Conservation (phyloP, 2,888 invertebrate genomes). For the Scaeva pyrastri region DNA sequence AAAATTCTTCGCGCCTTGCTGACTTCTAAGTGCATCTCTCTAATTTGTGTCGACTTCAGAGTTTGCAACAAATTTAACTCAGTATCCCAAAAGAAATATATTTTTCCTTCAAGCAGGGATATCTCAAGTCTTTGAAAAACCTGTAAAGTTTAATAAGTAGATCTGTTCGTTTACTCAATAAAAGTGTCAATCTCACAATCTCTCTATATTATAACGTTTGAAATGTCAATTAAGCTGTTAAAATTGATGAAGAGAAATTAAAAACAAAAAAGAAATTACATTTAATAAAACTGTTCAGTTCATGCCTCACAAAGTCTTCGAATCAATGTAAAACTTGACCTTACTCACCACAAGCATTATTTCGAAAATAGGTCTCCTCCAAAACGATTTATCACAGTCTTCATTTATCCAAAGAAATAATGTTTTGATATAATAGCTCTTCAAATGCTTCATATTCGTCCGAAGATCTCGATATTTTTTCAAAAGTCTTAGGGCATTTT, state of each 20-base stretch:
- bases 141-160: not conserved
- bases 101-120: slow-evolving; percentile 4
- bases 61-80: slow-evolving; percentile 11
- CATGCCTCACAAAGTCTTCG: no score
- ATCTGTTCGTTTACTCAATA: no score
- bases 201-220: no score
- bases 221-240: no score
- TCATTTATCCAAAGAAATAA: slow-evolving; percentile 39
- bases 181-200: no score
- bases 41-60: slow-evolving; percentile 15
- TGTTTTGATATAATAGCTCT: slow-evolving; percentile 52
- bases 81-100: slow-evolving; percentile 41
- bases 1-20: not conserved
- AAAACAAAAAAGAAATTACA: no score
- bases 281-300: no score
- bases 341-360: slow-evolving; percentile 31
- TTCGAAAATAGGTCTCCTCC: slow-evolving; percentile 16
- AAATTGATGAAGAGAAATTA: no score
- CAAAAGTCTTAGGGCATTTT: slow-evolving; percentile 21
- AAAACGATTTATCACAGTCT: not conserved
- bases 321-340: not conserved
- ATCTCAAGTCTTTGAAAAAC: slow-evolving; percentile 29
- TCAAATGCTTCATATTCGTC: slow-evolving; percentile 23
- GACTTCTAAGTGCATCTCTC: slow-evolving; percentile 18
- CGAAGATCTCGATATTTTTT: slow-evolving; percentile 39